Conservation (phyloP, 2,797 vertebrate species). For the Acrossocheilus wenchowensis region DNA sequence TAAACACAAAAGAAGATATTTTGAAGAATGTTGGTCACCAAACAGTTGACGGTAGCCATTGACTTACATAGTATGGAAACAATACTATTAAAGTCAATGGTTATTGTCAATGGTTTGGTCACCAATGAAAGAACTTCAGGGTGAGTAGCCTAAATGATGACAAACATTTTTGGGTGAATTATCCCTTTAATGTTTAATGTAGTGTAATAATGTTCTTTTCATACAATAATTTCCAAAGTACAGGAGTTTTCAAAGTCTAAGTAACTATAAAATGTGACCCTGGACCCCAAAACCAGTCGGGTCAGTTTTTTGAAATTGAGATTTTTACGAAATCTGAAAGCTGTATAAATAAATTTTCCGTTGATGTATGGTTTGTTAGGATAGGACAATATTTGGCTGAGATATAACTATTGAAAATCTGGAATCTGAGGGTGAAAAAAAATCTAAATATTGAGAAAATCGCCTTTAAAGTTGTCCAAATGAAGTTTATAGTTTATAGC, state of each 20-base stretch:
- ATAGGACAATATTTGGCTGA: too few species aligned
- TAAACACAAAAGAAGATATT: neutral
- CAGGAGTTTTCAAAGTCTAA: neutral
- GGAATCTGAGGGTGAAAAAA: too few species aligned
- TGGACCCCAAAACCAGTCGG: too few species aligned
- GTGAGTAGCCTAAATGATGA: neutral
- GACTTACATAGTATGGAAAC: neutral
- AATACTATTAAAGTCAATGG: neutral
- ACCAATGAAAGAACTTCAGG: neutral
- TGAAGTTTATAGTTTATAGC: too few species aligned
- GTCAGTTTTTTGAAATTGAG: too few species aligned
- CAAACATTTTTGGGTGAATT: neutral
- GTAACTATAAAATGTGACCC: neutral
- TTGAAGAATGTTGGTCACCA: neutral
- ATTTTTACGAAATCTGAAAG: too few species aligned
- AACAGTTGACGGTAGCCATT: neutral
- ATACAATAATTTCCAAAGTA: neutral
- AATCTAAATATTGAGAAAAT: too few species aligned
- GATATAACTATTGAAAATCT: too few species aligned
- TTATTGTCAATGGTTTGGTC: neutral
- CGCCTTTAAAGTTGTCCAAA: too few species aligned
- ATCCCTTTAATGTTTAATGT: neutral
- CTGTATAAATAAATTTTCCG: too few species aligned
- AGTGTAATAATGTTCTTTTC: neutral
- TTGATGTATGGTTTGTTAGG: too few species aligned